These are phyloP conservation scores for Eupleurogrammus muticus DNA, from an alignment of 2,797 vertebrate genomes.

Conservation along the genomic window DNA sequence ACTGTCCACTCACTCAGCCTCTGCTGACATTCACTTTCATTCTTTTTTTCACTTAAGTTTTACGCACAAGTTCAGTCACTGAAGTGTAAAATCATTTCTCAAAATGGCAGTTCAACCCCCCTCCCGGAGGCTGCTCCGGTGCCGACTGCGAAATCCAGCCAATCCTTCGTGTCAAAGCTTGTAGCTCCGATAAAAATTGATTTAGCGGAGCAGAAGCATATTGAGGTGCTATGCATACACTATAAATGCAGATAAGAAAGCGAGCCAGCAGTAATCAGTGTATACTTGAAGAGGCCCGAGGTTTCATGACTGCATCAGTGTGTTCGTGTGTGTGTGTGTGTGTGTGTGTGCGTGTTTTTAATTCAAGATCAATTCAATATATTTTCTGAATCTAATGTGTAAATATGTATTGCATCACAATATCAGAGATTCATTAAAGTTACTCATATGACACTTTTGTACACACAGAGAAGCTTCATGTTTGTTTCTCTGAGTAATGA, in stretches of 20 bases:
- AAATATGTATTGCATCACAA: constrained; percentile 1
- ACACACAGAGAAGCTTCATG: too few species aligned
- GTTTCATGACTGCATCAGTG: constrained; percentile 7
- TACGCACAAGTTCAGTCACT: constrained; percentile 2
- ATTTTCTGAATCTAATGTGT: constrained; percentile 25
- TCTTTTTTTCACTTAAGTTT: neutral
- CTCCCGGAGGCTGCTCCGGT: constrained; percentile 5
- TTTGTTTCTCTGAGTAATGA: neutral
- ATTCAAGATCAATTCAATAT: constrained; percentile 17
- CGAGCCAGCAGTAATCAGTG: constrained; percentile 50
- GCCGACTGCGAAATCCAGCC: constrained; percentile 15
- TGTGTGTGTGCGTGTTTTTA: constrained; percentile 9
- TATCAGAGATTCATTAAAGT: neutral
- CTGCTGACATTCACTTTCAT: neutral
- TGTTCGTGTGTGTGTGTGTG: constrained; percentile 21
- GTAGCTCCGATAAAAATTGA: constrained; percentile 69
- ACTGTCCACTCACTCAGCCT: neutral
- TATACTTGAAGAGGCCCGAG: constrained; percentile 27
- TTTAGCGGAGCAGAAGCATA: constrained; percentile 56
- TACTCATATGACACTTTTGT: neutral
- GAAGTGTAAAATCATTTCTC: constrained; percentile 44
- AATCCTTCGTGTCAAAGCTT: constrained; percentile 20
- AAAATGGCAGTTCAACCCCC: constrained; percentile 25
- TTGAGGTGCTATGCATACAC: constrained; percentile 57
- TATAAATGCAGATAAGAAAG: constrained; percentile 74